These are phyloP conservation scores for Hermetia illucens DNA, from an alignment of 1,140 invertebrate species.

Conservation along the genomic window DNA sequence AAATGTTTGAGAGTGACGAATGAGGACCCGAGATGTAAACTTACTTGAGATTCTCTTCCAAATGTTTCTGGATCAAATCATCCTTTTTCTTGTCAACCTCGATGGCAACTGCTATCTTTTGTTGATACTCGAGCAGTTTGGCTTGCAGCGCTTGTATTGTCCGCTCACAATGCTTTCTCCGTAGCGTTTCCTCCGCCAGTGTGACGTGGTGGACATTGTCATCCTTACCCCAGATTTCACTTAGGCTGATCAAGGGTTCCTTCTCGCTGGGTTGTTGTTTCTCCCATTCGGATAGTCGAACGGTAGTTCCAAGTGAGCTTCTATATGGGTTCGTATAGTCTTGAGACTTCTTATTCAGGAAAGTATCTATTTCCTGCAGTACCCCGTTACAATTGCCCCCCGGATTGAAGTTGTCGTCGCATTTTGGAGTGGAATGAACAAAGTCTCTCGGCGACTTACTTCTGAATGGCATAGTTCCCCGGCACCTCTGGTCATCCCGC, in stretches of 20 bases:
- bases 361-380: constrained; percentile 21
- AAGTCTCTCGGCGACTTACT: neutral
- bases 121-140: constrained; percentile 56
- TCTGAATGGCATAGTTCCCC: too few relatives aligned
- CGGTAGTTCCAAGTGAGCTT: too few relatives aligned
- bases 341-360: too few relatives aligned
- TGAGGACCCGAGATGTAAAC: constrained; percentile 32
- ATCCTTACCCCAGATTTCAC: constrained; percentile 38
- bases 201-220: constrained; percentile 12
- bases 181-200: constrained; percentile 59
- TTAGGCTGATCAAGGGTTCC: constrained; percentile 32
- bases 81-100: constrained; percentile 62
- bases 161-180: constrained; percentile 56
- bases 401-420: constrained; percentile 5
- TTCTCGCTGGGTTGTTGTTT: too few relatives aligned
- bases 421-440: constrained; percentile 21
- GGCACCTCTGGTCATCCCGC: neutral
- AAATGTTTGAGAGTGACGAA: constrained; percentile 13
- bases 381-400: constrained; percentile 13
- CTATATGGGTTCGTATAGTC: too few relatives aligned
- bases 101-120: constrained; percentile 60
- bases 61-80: constrained; percentile 44
- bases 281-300: too few relatives aligned
- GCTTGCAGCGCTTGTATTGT: constrained; percentile 58
- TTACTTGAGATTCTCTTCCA: constrained; percentile 30